Conservation (phyloP, 2,113 vertebrate species). For the Emydocephalus ijimae region DNA sequence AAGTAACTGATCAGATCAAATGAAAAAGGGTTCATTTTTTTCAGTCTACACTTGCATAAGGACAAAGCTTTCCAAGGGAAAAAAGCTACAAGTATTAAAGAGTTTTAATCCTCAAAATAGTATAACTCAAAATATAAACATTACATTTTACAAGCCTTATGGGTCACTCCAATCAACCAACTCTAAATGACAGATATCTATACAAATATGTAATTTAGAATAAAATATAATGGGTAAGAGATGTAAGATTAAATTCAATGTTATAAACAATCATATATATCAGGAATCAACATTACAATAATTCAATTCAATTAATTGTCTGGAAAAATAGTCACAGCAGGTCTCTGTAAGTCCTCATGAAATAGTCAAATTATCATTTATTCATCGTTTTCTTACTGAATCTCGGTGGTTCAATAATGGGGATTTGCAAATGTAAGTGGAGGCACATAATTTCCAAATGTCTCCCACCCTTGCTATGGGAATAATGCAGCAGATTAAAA, state of each 20-base stretch:
- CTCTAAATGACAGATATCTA: not conserved
- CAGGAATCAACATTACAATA: not conserved
- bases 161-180: not conserved
- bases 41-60: slow-evolving; percentile 2
- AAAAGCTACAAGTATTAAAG: not conserved
- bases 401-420: not conserved
- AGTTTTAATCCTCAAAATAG: not conserved
- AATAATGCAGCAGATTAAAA: not conserved
- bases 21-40: slow-evolving; percentile 10
- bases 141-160: not conserved
- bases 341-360: not conserved
- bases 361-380: not conserved
- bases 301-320: not conserved
- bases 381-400: not conserved
- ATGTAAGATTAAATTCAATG: not conserved
- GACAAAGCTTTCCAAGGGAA: slow-evolving; percentile 19
- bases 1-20: slow-evolving; percentile 15
- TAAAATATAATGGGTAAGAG: not conserved
- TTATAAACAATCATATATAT: not conserved
- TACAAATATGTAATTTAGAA: not conserved
- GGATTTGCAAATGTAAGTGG: not conserved
- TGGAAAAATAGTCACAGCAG: not conserved
- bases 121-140: not conserved
- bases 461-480: not conserved
- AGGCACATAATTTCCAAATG: not conserved